Evolutionary conservation across 1,140 invertebrate genomes (phyloP).

Genomic region (Zaprionus lachaisei): DNA sequence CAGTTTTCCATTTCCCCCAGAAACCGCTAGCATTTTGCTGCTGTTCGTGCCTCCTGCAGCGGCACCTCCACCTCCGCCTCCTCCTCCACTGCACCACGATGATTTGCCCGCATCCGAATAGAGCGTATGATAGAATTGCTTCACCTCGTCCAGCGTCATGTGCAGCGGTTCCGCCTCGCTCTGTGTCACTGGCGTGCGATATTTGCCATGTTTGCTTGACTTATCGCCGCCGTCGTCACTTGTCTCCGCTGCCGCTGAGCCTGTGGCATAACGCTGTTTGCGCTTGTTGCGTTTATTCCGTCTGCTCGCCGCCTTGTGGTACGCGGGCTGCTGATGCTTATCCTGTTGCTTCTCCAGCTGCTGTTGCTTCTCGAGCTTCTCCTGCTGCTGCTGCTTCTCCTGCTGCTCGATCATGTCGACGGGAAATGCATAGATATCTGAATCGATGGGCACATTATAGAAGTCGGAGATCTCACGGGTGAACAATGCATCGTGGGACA

Average conservation of each 20-base stretch:
- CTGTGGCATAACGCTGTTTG: slow-evolving; percentile 67
- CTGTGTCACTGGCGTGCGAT: slow-evolving; percentile 55
- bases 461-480: slow-evolving; percentile 90
- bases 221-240: slow-evolving; percentile 60
- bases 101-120: slow-evolving; percentile 87
- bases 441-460: slow-evolving; percentile 94
- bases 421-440: slow-evolving; percentile 93
- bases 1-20: slow-evolving; percentile 20
- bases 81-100: slow-evolving; percentile 74
- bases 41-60: neutral
- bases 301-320: slow-evolving; percentile 68
- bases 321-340: slow-evolving; percentile 25
- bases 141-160: slow-evolving; percentile 93
- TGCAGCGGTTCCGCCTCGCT: slow-evolving; percentile 89
- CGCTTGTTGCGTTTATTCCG: slow-evolving; percentile 77
- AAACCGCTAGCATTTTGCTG: slow-evolving; percentile 11
- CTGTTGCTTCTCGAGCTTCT: slow-evolving; percentile 26
- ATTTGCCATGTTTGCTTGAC: slow-evolving; percentile 67
- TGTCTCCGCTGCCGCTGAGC: slow-evolving; percentile 49
- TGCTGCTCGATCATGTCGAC: slow-evolving; percentile 90
- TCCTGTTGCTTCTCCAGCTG: slow-evolving; percentile 2
- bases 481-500: slow-evolving; percentile 91
- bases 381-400: slow-evolving; percentile 45
- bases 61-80: slow-evolving; percentile 68
- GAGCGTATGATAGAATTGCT: slow-evolving; percentile 91